These are phyloP conservation scores for Triplophysa siluroides DNA, from an alignment of 2,113 vertebrate species.

Conservation along the genomic window DNA sequence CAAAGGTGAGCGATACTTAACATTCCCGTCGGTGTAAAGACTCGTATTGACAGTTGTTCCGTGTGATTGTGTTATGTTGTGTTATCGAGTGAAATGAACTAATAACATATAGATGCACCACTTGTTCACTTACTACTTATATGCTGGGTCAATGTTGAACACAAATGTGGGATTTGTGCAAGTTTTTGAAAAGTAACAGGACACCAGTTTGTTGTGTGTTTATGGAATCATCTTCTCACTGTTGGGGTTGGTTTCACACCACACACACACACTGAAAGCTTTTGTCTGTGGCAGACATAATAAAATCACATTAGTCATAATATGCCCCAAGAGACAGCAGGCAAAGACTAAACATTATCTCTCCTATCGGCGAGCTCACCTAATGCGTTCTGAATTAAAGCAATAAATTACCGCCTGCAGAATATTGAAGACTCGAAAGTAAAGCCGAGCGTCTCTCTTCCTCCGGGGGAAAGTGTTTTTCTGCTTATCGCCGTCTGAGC, in stretches of 20 bases:
- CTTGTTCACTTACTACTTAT: no score
- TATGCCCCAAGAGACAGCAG: slow-evolving; percentile 66
- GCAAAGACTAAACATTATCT: slow-evolving; percentile 70
- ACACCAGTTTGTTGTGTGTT: neutral
- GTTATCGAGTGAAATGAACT: no score
- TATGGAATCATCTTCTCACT: neutral
- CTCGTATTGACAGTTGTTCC: no score
- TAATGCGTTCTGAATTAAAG: slow-evolving; percentile 69
- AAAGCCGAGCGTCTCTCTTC: no score
- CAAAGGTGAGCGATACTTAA: slow-evolving; percentile 81
- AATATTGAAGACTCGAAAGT: slow-evolving; percentile 64
- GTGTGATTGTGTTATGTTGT: no score
- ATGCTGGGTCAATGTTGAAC: no score
- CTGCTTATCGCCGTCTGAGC: slow-evolving; percentile 36
- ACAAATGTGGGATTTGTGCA: no score
- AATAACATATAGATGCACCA: no score
- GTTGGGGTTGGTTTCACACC: slow-evolving; percentile 22
- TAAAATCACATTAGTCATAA: slow-evolving; percentile 72
- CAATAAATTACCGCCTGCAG: slow-evolving; percentile 69
- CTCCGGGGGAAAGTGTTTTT: slow-evolving; percentile 29
- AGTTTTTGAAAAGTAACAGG: no score
- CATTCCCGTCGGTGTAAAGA: neutral
- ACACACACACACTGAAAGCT: slow-evolving; percentile 40
- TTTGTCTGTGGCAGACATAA: slow-evolving; percentile 70
- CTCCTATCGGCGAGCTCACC: slow-evolving; percentile 61